Percentiles rank a stretch among this genome's conserved stretches.
phyloP scores from a whole-genome alignment of 37 sponge, comb jelly and placozoan genomes.

The Theonella swinhoei region DNA sequence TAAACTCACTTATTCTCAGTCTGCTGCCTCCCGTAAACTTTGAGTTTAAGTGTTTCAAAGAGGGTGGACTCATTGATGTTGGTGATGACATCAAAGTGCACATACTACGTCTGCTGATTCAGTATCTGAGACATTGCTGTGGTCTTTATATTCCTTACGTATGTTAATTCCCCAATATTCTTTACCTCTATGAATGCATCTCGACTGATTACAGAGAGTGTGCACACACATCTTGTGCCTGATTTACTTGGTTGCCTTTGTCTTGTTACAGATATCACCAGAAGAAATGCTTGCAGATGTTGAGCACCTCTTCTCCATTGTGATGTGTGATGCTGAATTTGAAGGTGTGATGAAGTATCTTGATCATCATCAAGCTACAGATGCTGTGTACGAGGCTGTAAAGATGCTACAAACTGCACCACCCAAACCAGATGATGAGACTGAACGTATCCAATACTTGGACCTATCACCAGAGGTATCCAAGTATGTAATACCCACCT shows the following conservation, averaged over 20 bases:
- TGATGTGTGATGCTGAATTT: constrained; percentile 37
- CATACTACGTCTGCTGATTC: constrained; percentile 26
- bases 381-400: constrained; percentile 18
- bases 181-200: background rate
- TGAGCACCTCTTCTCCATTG: constrained; percentile 15
- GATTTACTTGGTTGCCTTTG: background rate
- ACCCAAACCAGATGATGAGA: constrained; percentile 12
- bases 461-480: background rate
- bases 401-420: constrained; percentile 28
- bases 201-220: background rate
- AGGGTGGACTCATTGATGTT: constrained; percentile 3
- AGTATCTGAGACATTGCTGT: constrained; percentile 43
- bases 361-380: constrained; percentile 24
- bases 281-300: constrained; percentile 30
- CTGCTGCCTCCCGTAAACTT: constrained; percentile 59
- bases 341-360: constrained; percentile 25
- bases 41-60: constrained; percentile 11
- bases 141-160: constrained; percentile 66
- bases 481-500: constrained; percentile 16
- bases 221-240: background rate
- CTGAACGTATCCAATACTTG: constrained; percentile 22
- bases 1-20: constrained; percentile 76
- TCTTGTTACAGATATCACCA: background rate
- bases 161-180: background rate
- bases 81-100: background rate